Conservation (phyloP, 35 echinoderm and acorn worm species). For the Ophioderma brevispina region DNA sequence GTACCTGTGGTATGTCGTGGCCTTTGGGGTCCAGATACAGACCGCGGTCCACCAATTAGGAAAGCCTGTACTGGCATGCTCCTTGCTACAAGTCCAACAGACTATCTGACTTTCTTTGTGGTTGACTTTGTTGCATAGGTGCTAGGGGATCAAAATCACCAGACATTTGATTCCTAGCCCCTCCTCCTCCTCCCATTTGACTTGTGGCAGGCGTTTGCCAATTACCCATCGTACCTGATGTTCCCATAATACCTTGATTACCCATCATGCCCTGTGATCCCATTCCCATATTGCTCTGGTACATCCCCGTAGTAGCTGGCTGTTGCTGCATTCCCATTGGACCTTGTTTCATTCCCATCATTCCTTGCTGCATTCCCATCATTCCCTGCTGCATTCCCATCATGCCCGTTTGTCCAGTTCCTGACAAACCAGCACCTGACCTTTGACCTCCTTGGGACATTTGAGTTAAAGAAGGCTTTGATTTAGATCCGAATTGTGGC, state of each 20-base stretch:
- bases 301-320: neutral
- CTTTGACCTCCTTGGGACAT: conserved; percentile 38
- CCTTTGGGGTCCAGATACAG: no score
- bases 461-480: conserved; percentile 70
- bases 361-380: conserved; percentile 44
- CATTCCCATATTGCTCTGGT: conserved; percentile 9
- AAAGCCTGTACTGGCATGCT: no score
- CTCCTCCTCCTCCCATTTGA: neutral
- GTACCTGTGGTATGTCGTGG: no score
- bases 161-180: neutral
- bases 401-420: conserved; percentile 35
- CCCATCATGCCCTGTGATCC: conserved; percentile 14
- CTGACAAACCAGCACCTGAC: conserved; percentile 26
- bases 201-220: neutral
- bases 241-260: neutral
- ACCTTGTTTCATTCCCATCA: conserved; percentile 7
- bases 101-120: neutral
- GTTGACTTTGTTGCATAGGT: neutral
- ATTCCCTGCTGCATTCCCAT: conserved; percentile 47
- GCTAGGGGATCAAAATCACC: conserved; percentile 30
- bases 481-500: conserved; percentile 52
- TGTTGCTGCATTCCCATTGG: neutral
- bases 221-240: conserved; percentile 52
- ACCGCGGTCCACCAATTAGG: no score
- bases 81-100: conserved; percentile 18